Percentiles rank a stretch among this genome's conserved stretches.
phyloP scores from a whole-genome alignment of 30 jellyfish, hydroid and myxozoan genomes.

The Rhopilema esculentum region DNA sequence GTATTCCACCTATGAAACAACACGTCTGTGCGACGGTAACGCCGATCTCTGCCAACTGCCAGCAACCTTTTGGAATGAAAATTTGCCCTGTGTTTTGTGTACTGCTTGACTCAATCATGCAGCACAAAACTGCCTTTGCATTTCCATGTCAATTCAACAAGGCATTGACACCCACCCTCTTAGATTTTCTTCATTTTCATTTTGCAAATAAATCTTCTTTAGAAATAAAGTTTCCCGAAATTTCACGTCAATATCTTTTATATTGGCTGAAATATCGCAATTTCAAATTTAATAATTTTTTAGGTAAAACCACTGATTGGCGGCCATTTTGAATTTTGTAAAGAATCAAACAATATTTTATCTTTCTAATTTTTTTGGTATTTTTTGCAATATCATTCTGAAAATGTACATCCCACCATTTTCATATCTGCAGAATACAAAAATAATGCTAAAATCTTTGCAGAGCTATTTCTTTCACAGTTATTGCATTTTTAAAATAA shows the following conservation, averaged over 20 bases:
- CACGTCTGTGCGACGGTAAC: too few relatives aligned
- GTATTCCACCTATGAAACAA: too few relatives aligned
- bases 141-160: slow-evolving; percentile 4
- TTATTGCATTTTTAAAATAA: background rate
- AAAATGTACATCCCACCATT: background rate
- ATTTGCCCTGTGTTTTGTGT: too few relatives aligned
- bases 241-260: background rate
- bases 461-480: background rate
- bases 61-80: too few relatives aligned
- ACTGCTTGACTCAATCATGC: too few relatives aligned
- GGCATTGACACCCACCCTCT: slow-evolving; percentile 8
- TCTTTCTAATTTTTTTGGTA: background rate
- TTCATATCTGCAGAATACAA: background rate
- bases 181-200: background rate
- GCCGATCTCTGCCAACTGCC: too few relatives aligned
- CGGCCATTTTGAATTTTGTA: background rate
- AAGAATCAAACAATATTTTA: background rate
- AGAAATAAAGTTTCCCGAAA: background rate
- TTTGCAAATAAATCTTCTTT: background rate
- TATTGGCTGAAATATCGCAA: background rate
- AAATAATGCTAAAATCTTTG: too few relatives aligned
- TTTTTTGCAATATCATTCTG: background rate
- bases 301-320: background rate
- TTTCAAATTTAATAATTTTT: background rate
- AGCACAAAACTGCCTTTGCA: too few relatives aligned